Evolutionary conservation across 2,888 invertebrate species (phyloP).

Genomic region (Diadromus collaris): DNA sequence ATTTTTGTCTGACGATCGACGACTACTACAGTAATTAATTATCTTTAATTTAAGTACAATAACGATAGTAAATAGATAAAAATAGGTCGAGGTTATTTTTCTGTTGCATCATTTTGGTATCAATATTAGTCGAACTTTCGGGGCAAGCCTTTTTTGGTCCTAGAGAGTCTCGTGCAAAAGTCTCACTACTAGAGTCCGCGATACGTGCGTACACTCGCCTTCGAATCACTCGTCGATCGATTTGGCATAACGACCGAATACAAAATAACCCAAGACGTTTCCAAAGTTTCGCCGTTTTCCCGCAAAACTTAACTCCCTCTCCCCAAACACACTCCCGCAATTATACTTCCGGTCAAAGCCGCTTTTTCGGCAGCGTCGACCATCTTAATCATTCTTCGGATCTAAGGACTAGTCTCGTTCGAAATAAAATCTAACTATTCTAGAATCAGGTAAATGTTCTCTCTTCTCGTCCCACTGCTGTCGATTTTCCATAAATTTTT

Average conservation of each 20-base stretch:
- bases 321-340: constrained; percentile 15
- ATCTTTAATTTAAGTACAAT: constrained; percentile 60
- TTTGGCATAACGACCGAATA: constrained; percentile 15
- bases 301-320: constrained; percentile 9
- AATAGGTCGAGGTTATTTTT: constrained; percentile 55
- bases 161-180: constrained; percentile 20
- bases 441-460: constrained; percentile 55
- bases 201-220: not conserved
- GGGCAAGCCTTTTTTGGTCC: constrained; percentile 36
- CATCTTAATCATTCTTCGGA: constrained; percentile 21
- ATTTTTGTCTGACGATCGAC: constrained; percentile 28
- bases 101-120: constrained; percentile 48
- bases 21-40: constrained; percentile 22
- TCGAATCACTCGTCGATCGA: not conserved
- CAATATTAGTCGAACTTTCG: constrained; percentile 44
- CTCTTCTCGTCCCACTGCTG: constrained; percentile 6
- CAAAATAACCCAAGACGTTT: not conserved
- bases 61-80: constrained; percentile 63
- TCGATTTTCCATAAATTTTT: not conserved
- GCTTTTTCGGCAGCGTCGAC: not conserved
- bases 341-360: not conserved
- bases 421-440: constrained; percentile 53
- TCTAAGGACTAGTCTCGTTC: constrained; percentile 51
- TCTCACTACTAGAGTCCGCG: constrained; percentile 21
- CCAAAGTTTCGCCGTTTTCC: not conserved